These are phyloP conservation scores for Limenitis camilla DNA, from an alignment of 2,888 invertebrate species.

Conservation along the genomic window DNA sequence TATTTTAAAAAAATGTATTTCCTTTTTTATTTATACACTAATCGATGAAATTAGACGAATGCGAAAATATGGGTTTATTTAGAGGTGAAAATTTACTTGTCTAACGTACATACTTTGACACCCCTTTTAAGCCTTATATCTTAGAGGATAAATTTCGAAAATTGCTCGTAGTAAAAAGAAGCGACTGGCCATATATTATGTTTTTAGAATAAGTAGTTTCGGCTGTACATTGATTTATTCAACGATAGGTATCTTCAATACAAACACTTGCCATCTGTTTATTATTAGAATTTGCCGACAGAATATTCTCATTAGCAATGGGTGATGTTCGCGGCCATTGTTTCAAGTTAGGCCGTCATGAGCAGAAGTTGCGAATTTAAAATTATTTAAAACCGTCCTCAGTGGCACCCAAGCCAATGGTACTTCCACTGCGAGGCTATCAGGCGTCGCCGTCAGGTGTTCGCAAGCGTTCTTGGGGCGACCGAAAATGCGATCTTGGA, in stretches of 20 bases:
- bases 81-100: too few relatives aligned
- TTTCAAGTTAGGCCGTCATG: constrained; percentile 61
- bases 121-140: too few relatives aligned
- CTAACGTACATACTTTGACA: too few relatives aligned
- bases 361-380: constrained; percentile 53
- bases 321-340: constrained; percentile 54
- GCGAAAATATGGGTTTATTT: too few relatives aligned
- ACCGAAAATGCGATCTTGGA: constrained; percentile 12
- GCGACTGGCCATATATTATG: too few relatives aligned
- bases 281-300: constrained; percentile 24
- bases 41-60: too few relatives aligned
- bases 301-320: constrained; percentile 70
- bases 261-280: constrained; percentile 3
- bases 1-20: too few relatives aligned
- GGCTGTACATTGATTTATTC: not conserved
- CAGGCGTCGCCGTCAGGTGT: constrained; percentile 15
- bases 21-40: too few relatives aligned
- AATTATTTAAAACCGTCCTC: constrained; percentile 15
- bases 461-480: constrained; percentile 10
- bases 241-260: not conserved
- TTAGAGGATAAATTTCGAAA: too few relatives aligned
- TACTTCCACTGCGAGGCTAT: not conserved
- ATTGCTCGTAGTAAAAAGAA: too few relatives aligned
- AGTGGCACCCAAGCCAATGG: not conserved
- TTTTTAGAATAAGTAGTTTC: too few relatives aligned